phyloP scores from a whole-genome alignment of 2,888 invertebrate genomes.

The Xestoiulus laeticollis region DNA sequence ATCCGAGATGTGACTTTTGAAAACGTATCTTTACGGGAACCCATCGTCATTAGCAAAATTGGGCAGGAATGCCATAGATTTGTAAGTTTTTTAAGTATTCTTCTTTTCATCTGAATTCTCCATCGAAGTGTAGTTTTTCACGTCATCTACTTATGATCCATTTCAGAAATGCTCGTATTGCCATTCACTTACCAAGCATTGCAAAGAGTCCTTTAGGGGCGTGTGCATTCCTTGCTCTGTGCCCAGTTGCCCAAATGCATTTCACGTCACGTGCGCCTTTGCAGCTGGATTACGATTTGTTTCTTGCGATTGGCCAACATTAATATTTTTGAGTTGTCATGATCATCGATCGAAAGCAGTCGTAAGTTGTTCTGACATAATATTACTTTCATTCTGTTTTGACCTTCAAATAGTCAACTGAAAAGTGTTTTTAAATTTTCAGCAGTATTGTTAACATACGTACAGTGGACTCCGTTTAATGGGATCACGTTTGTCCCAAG shows the following conservation, averaged over 20 bases:
- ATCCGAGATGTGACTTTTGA: conserved; percentile 64
- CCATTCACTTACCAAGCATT: conserved; percentile 55
- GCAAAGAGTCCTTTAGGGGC: conserved; percentile 61
- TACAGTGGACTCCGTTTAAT: too few relatives aligned
- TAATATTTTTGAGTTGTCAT: conserved; percentile 64
- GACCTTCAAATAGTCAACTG: too few relatives aligned
- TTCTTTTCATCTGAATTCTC: not conserved
- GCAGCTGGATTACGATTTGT: conserved; percentile 68
- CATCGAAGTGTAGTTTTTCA: conserved; percentile 50
- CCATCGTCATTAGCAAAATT: conserved; percentile 60
- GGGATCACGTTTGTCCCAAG: too few relatives aligned
- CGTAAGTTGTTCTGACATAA: not conserved
- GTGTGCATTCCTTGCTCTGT: conserved; percentile 67
- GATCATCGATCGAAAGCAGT: conserved; percentile 63
- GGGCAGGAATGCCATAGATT: conserved; percentile 55
- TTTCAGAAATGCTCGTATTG: conserved; percentile 63
- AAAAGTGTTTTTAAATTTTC: too few relatives aligned
- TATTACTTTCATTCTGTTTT: not conserved
- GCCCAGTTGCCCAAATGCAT: conserved; percentile 66
- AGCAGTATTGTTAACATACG: too few relatives aligned
- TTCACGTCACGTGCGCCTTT: conserved; percentile 72
- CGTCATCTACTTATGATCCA: not conserved
- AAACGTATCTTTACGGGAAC: conserved; percentile 61
- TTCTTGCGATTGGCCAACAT: conserved; percentile 64
- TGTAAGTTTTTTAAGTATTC: conserved; percentile 52